phyloP scores from a whole-genome alignment of 2,888 invertebrate species.

The Phaonia tiefii region DNA sequence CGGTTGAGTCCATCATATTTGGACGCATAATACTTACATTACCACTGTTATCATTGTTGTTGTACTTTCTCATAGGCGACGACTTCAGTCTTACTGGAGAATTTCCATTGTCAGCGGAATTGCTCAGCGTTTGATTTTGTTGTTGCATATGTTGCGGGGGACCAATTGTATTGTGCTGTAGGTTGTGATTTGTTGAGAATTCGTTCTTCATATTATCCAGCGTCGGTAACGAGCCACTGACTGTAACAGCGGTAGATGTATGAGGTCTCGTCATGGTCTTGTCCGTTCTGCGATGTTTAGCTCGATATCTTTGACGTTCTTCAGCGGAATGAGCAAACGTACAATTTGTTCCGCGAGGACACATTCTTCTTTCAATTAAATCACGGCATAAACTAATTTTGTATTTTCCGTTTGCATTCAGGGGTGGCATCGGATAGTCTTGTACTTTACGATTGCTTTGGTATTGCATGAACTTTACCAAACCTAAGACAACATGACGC shows the following conservation, averaged over 20 bases:
- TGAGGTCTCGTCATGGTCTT: slow-evolving; percentile 29
- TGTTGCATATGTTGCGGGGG: slow-evolving; percentile 45
- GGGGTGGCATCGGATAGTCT: slow-evolving; percentile 81
- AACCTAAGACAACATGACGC: slow-evolving; percentile 86
- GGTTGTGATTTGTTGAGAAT: slow-evolving; percentile 52
- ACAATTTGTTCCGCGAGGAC: slow-evolving; percentile 92
- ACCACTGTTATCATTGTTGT: slow-evolving; percentile 49
- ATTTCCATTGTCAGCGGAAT: slow-evolving; percentile 49
- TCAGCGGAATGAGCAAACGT: slow-evolving; percentile 96
- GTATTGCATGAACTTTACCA: slow-evolving; percentile 89
- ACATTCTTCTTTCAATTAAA: slow-evolving; percentile 88
- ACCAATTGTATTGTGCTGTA: slow-evolving; percentile 51
- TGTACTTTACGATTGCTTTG: slow-evolving; percentile 86
- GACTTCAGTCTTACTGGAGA: slow-evolving; percentile 55
- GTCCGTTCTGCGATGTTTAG: slow-evolving; percentile 82
- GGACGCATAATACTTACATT: slow-evolving; percentile 41
- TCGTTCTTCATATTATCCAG: slow-evolving; percentile 61
- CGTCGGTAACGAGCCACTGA: slow-evolving; percentile 40
- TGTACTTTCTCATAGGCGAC: slow-evolving; percentile 58
- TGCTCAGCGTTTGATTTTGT: slow-evolving; percentile 44
- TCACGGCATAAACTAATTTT: slow-evolving; percentile 96
- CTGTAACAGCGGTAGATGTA: not conserved
- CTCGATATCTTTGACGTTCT: slow-evolving; percentile 90
- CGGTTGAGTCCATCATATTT: slow-evolving; percentile 46
- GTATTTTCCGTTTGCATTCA: slow-evolving; percentile 87